Evolutionary conservation across 35 echinoderm and acorn worm species (phyloP).

Genomic region (Stichopus chloronotus): DNA sequence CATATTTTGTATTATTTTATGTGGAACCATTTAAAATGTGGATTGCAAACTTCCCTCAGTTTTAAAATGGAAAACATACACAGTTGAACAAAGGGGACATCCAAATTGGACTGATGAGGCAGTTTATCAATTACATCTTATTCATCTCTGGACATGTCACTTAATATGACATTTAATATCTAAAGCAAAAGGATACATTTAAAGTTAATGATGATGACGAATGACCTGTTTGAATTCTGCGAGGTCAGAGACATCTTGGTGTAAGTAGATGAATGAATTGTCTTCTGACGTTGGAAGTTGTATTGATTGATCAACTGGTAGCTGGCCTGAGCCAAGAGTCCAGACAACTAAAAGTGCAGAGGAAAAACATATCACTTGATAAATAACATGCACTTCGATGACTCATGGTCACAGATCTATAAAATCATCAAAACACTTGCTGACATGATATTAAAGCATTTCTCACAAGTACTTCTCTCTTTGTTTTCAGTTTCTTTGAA

Average conservation of each 20-base stretch:
- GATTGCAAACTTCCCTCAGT: not conserved
- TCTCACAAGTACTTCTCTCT: not conserved
- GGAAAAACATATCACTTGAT: not conserved
- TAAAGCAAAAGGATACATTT: not conserved
- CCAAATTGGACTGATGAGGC: not conserved
- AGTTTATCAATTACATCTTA: not conserved
- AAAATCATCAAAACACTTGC: not conserved
- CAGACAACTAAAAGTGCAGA: not conserved
- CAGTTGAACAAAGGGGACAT: not conserved
- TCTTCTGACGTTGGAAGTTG: not conserved
- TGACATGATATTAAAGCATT: not conserved
- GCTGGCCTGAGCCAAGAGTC: not conserved
- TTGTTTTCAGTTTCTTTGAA: too few species aligned
- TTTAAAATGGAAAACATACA: not conserved
- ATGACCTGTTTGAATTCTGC: not conserved
- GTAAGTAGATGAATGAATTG: conserved; percentile 7
- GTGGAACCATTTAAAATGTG: not conserved
- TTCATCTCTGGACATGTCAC: not conserved
- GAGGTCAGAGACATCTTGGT: not conserved
- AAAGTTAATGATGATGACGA: not conserved
- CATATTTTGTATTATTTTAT: too few species aligned
- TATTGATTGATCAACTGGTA: not conserved
- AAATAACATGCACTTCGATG: not conserved
- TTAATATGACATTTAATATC: not conserved
- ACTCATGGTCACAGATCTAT: not conserved